A percentile compares a stretch with the other conserved stretches of the same genome.
Conservation (phyloP, 1,140 invertebrate species). For the Eufriesea mexicana region DNA sequence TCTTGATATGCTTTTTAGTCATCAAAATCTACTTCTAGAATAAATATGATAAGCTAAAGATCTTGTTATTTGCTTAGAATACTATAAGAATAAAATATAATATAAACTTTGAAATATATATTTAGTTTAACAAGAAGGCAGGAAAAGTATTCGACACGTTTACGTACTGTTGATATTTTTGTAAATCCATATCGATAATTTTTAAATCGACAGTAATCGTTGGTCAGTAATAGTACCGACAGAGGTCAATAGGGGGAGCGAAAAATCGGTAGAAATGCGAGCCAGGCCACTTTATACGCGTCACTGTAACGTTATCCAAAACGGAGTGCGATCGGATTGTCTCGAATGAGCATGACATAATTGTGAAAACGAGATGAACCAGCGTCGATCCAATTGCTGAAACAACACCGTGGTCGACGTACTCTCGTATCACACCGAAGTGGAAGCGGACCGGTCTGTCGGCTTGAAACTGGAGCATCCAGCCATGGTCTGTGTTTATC, state of each 20-base stretch:
- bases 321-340: constrained; percentile 21
- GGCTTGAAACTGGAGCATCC: constrained; percentile 14
- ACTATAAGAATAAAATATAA: no score
- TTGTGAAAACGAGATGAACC: constrained; percentile 58
- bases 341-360: constrained; percentile 49
- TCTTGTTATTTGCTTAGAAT: no score
- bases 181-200: no score
- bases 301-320: constrained; percentile 41
- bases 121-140: no score
- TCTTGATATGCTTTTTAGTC: no score
- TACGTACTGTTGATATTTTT: neutral
- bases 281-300: neutral
- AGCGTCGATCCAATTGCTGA: constrained; percentile 29
- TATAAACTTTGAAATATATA: no score
- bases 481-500: constrained; percentile 41
- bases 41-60: no score
- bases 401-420: constrained; percentile 25
- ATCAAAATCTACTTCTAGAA: no score
- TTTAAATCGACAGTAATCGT: neutral
- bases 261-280: constrained; percentile 16
- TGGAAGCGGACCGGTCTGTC: constrained; percentile 38
- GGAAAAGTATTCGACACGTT: no score
- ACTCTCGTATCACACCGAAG: constrained; percentile 35
- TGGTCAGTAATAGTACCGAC: constrained; percentile 29
- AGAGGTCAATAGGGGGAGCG: constrained; percentile 13